phyloP scores from a whole-genome alignment of 2,797 vertebrate species.

The Pagetopsis macropterus region DNA sequence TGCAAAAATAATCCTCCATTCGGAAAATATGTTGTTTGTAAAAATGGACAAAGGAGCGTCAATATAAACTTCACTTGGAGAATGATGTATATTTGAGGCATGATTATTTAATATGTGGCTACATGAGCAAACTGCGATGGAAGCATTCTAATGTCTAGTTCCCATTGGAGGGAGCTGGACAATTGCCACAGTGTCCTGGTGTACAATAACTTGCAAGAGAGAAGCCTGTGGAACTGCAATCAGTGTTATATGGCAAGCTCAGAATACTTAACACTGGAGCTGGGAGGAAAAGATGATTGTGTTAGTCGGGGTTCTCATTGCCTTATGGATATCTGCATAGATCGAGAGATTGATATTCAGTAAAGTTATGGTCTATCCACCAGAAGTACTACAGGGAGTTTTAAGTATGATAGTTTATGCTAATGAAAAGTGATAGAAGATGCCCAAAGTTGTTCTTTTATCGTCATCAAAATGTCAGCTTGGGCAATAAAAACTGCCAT shows the following conservation, averaged over 20 bases:
- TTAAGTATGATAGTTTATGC: too few species aligned
- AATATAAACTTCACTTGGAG: neutral
- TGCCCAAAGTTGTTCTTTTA: too few species aligned
- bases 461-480: too few species aligned
- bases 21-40: neutral
- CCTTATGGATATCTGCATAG: neutral
- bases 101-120: neutral
- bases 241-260: conserved; percentile 14
- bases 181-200: conserved; percentile 2
- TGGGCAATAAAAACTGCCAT: too few species aligned
- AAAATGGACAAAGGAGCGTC: neutral
- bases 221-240: conserved; percentile 3
- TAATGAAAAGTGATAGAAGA: too few species aligned
- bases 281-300: conserved; percentile 17
- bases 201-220: neutral
- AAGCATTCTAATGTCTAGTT: neutral
- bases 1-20: neutral
- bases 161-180: neutral
- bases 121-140: neutral
- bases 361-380: too few species aligned
- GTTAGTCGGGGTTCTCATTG: conserved; percentile 13
- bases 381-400: too few species aligned
- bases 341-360: too few species aligned
- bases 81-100: neutral
- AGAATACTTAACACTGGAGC: conserved; percentile 13